Evolutionary conservation across 1,140 invertebrate genomes (phyloP).

Genomic region (Formica exsecta): DNA sequence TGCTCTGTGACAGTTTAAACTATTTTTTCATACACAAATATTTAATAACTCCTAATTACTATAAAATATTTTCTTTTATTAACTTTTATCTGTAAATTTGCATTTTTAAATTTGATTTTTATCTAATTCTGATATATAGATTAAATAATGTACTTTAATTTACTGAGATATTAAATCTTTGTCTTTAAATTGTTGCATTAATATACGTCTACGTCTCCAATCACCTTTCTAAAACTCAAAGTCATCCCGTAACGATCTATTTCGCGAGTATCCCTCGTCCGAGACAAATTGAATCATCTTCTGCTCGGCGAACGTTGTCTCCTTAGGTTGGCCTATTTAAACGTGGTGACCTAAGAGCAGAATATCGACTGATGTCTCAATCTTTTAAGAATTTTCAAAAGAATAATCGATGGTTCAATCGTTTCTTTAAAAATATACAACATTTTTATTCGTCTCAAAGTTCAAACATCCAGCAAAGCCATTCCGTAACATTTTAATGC

Average conservation of each 20-base stretch:
- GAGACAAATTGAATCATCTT: constrained; percentile 66
- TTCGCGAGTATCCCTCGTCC: constrained; percentile 56
- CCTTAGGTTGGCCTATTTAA: constrained; percentile 34
- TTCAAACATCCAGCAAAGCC: no score
- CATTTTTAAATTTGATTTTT: neutral
- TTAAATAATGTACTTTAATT: neutral
- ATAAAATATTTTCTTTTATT: neutral
- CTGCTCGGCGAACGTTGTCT: constrained; percentile 42
- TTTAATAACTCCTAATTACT: neutral
- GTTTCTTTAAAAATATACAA: neutral
- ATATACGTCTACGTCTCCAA: neutral
- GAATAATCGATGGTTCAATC: neutral
- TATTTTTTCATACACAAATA: neutral
- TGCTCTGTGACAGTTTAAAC: neutral
- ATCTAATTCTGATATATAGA: neutral
- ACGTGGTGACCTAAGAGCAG: neutral
- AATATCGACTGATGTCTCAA: constrained; percentile 35
- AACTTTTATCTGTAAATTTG: neutral
- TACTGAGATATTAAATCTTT: neutral
- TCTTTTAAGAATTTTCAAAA: constrained; percentile 17
- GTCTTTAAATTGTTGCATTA: neutral
- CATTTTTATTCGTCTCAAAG: no score
- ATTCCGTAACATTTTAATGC: no score
- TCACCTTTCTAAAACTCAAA: constrained; percentile 8
- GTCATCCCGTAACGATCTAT: constrained; percentile 31